Evolutionary conservation across 2,888 invertebrate genomes (phyloP).

Genomic region (Epicampocera succincta): DNA sequence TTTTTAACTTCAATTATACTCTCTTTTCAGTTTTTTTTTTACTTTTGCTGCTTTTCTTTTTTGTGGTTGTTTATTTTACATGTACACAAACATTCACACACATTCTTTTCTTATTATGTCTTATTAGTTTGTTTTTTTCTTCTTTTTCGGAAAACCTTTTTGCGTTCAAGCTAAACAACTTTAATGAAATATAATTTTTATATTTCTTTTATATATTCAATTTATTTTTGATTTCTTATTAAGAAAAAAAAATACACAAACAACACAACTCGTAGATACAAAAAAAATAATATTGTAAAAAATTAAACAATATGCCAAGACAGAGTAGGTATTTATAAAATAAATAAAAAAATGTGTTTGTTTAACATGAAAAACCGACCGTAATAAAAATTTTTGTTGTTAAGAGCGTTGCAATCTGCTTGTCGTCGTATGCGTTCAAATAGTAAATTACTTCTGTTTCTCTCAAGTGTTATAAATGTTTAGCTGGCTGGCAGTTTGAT

Average conservation of each 20-base stretch:
- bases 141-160: conserved; percentile 27
- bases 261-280: conserved; percentile 1
- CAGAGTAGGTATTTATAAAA: conserved; percentile 11
- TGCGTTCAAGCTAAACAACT: conserved; percentile 45
- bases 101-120: conserved; percentile 59
- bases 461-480: conserved; percentile 53
- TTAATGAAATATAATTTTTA: conserved; percentile 46
- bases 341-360: conserved; percentile 44
- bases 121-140: conserved; percentile 41
- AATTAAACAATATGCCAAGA: conserved; percentile 40
- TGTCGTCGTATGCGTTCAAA: conserved; percentile 51
- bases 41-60: conserved; percentile 16
- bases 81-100: conserved; percentile 10
- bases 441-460: conserved; percentile 64
- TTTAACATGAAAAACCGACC: conserved; percentile 51
- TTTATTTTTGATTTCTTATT: conserved; percentile 34
- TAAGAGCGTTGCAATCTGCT: conserved; percentile 46
- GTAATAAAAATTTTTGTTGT: conserved; percentile 43
- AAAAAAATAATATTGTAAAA: conserved; percentile 26
- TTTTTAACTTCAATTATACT: conserved; percentile 56
- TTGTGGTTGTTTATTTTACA: conserved; percentile 33
- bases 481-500: conserved; percentile 39
- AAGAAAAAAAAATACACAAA: conserved; percentile 48
- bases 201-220: conserved; percentile 38
- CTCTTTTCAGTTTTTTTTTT: conserved; percentile 28